These are phyloP conservation scores for Sclerurus mexicanus DNA, from an alignment of 2,113 vertebrate species.

Conservation along the genomic window DNA sequence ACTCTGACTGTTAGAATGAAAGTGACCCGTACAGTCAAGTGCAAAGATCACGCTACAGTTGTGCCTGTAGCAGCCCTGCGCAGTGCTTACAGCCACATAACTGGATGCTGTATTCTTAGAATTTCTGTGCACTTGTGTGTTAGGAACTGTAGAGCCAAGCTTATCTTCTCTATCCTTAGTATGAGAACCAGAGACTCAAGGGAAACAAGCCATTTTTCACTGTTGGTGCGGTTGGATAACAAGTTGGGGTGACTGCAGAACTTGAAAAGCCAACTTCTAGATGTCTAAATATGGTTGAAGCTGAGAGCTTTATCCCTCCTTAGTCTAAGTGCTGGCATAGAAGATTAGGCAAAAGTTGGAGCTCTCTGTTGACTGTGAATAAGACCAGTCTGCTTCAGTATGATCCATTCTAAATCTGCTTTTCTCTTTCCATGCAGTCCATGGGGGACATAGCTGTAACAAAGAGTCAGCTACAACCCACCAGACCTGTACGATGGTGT, in stretches of 20 bases:
- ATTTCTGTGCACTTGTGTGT: not conserved
- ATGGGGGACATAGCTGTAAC: not conserved
- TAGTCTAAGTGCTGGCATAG: not conserved
- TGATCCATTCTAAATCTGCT: not conserved
- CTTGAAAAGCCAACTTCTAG: not conserved
- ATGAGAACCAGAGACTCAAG: not conserved
- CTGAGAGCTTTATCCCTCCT: not conserved
- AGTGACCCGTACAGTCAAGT: not conserved
- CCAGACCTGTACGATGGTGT: not conserved
- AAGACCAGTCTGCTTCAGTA: not conserved
- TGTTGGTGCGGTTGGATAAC: not conserved
- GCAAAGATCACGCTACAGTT: not conserved
- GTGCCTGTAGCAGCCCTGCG: not conserved
- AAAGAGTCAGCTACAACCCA: not conserved
- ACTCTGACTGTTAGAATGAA: not conserved
- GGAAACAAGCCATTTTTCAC: not conserved
- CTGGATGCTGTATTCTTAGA: not conserved
- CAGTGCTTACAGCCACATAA: not conserved
- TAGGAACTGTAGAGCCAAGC: not conserved
- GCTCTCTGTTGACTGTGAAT: not conserved
- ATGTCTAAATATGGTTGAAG: not conserved
- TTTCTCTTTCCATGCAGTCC: accelerated
- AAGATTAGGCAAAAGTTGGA: not conserved
- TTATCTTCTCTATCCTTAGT: not conserved
- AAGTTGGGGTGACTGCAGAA: not conserved